These are phyloP conservation scores for Danaus melanippus DNA, from an alignment of 1,140 invertebrate genomes.

Conservation along the genomic window DNA sequence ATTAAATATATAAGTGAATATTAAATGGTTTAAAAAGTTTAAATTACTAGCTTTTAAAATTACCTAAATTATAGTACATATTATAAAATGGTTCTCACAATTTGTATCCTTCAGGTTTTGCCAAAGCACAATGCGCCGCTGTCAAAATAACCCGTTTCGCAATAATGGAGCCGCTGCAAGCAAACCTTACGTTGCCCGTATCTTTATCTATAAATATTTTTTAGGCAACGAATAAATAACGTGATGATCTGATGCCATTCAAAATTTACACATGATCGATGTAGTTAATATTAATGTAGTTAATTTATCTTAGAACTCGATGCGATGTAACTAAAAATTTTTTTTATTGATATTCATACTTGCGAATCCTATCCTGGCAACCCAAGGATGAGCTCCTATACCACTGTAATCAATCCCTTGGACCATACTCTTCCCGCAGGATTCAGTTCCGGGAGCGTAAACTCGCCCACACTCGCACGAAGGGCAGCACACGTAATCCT, in stretches of 20 bases:
- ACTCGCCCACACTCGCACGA: constrained; percentile 54
- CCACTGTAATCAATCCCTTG: constrained; percentile 75
- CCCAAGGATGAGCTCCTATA: constrained; percentile 79
- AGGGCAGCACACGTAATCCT: constrained; percentile 67
- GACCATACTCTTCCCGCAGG: constrained; percentile 76
- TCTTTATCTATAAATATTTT: constrained; percentile 67
- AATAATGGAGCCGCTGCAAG: constrained; percentile 80
- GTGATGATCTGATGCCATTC: too few species aligned
- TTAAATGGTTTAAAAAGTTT: too few species aligned
- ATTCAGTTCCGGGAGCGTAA: constrained; percentile 33
- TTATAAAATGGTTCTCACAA: constrained; percentile 67
- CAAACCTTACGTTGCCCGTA: constrained; percentile 75
- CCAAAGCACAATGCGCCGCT: constrained; percentile 80
- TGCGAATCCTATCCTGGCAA: constrained; percentile 77
- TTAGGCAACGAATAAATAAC: background rate
- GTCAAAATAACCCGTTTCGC: constrained; percentile 76
- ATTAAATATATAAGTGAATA: too few species aligned
- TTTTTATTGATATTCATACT: constrained; percentile 49
- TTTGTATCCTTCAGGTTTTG: constrained; percentile 78
- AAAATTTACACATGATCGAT: too few species aligned
- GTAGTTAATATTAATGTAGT: too few species aligned
- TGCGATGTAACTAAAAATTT: too few species aligned
- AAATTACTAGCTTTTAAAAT: too few species aligned
- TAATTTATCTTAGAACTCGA: too few species aligned
- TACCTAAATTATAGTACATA: background rate